A percentile compares a stretch with the other conserved stretches of the same genome.
Evolutionary conservation across 2,797 vertebrate species (phyloP).

Genomic region (Pangasius larnaudii): DNA sequence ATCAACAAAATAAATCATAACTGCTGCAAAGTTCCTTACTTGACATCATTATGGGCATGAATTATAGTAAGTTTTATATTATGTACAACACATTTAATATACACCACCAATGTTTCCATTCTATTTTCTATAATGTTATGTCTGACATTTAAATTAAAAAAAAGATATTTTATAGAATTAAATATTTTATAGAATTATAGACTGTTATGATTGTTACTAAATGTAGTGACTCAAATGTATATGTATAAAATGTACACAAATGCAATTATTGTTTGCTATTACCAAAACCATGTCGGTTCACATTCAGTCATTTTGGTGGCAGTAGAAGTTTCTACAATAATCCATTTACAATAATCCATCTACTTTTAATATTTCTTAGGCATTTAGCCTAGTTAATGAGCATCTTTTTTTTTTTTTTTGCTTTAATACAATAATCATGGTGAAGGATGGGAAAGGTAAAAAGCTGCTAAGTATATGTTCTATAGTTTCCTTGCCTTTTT

Average conservation of each 20-base stretch:
- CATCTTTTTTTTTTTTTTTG: neutral
- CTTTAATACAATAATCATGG: neutral
- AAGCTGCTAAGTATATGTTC: neutral
- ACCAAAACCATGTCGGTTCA: neutral
- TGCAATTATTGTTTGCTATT: neutral
- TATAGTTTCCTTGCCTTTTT: neutral
- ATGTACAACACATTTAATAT: neutral
- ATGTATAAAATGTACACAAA: neutral
- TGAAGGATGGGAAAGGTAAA: neutral
- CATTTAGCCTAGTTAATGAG: neutral
- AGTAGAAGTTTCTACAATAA: neutral
- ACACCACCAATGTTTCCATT: neutral
- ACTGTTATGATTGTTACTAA: neutral
- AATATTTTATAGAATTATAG: neutral
- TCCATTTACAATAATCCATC: too few species aligned
- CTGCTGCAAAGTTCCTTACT: conserved; percentile 15
- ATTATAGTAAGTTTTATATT: neutral
- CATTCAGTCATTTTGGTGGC: neutral
- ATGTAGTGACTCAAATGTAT: neutral
- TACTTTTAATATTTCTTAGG: neutral
- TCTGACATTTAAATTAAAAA: neutral
- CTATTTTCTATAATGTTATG: neutral
- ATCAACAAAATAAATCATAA: conserved; percentile 9
- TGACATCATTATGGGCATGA: neutral
- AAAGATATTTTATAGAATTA: neutral